Evolutionary conservation across 2,113 vertebrate species (phyloP).

Genomic region (Tachysurus fulvidraco): DNA sequence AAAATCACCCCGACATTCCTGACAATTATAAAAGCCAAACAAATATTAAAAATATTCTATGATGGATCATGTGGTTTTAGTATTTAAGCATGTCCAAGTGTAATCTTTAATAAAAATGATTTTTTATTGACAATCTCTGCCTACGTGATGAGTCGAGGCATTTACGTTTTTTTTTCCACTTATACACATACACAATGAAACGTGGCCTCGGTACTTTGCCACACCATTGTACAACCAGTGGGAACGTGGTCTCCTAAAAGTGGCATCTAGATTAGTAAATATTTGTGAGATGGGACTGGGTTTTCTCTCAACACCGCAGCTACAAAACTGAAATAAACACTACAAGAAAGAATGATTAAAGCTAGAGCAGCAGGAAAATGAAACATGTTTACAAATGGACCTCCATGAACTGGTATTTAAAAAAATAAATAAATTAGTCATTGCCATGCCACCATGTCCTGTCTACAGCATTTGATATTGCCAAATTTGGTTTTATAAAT

Average conservation of each 20-base stretch:
- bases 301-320: constrained; percentile 22
- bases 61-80: constrained; percentile 57
- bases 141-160: constrained; percentile 48
- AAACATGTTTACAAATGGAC: constrained; percentile 26
- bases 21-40: constrained; percentile 21
- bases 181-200: constrained; percentile 61
- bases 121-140: constrained; percentile 50
- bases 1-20: not conserved
- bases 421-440: not conserved
- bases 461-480: not conserved
- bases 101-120: constrained; percentile 56
- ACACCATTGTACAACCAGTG: constrained; percentile 43
- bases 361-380: constrained; percentile 7
- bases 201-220: constrained; percentile 48
- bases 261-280: constrained; percentile 36
- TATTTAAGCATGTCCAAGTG: constrained; percentile 54
- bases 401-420: constrained; percentile 6
- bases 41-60: constrained; percentile 49
- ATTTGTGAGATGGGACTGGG: constrained; percentile 16
- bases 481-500: not conserved
- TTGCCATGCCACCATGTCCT: not conserved
- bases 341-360: constrained; percentile 24
- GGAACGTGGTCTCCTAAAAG: constrained; percentile 38
- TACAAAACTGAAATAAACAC: constrained; percentile 28
- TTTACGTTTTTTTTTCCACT: constrained; percentile 60